phyloP scores from a whole-genome alignment of 2,113 vertebrate genomes.

The Parotia lawesii region DNA sequence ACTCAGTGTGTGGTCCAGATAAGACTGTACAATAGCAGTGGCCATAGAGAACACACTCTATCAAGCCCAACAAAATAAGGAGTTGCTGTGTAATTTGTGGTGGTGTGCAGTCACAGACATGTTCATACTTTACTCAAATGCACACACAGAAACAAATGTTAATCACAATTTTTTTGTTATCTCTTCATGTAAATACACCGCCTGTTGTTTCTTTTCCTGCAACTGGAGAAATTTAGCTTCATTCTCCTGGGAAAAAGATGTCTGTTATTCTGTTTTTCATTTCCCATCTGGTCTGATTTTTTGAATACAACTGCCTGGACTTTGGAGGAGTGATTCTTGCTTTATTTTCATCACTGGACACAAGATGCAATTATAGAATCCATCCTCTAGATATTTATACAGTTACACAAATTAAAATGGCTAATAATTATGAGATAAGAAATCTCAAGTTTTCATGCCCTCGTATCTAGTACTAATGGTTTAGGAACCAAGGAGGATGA shows the following conservation, averaged over 20 bases:
- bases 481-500: not conserved
- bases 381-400: not conserved
- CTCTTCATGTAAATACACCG: not conserved
- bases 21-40: not conserved
- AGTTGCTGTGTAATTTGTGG: not conserved
- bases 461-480: not conserved
- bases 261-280: not conserved
- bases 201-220: not conserved
- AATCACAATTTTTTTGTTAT: not conserved
- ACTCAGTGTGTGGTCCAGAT: not conserved
- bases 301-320: not conserved
- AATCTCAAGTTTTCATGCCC: not conserved
- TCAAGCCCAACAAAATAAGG: not conserved
- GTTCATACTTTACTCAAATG: not conserved
- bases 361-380: not conserved
- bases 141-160: not conserved
- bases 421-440: not conserved
- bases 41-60: not conserved
- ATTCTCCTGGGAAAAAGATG: not conserved
- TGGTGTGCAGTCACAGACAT: not conserved
- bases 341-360: not conserved
- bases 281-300: not conserved
- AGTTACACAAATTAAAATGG: not conserved
- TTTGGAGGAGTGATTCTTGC: not conserved
- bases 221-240: not conserved